Evolutionary conservation across 2,888 invertebrate species (phyloP).

Genomic region (Sepioteuthis lessoniana): DNA sequence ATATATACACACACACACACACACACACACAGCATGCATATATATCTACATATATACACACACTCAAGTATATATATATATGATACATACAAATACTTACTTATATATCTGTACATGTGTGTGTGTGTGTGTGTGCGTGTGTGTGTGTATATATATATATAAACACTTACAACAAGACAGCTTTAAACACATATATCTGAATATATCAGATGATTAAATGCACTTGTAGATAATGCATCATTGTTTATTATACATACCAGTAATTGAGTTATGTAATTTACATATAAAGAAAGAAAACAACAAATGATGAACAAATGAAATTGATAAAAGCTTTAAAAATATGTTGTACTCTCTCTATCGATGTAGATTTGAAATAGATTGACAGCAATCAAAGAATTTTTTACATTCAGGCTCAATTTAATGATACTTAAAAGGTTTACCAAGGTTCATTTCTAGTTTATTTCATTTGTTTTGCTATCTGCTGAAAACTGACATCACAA

Average conservation of each 20-base stretch:
- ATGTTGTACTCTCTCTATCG: not conserved
- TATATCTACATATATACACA: too few species aligned
- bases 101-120: too few species aligned
- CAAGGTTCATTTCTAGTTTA: not conserved
- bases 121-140: too few species aligned
- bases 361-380: not conserved
- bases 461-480: not conserved
- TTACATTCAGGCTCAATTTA: not conserved
- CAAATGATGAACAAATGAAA: not conserved
- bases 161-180: too few species aligned
- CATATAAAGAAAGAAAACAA: not conserved
- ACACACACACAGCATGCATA: too few species aligned
- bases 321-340: not conserved
- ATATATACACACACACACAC: too few species aligned
- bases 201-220: not conserved
- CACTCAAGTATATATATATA: too few species aligned
- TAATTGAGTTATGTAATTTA: not conserved
- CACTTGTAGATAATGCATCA: not conserved
- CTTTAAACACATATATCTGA: too few species aligned
- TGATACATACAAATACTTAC: too few species aligned
- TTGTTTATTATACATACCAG: not conserved
- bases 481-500: not conserved
- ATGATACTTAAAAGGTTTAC: constrained; percentile 2
- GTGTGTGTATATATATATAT: too few species aligned
- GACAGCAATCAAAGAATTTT: not conserved